Evolutionary conservation across 2,888 invertebrate species (phyloP).

Genomic region (Diloba caeruleocephala): DNA sequence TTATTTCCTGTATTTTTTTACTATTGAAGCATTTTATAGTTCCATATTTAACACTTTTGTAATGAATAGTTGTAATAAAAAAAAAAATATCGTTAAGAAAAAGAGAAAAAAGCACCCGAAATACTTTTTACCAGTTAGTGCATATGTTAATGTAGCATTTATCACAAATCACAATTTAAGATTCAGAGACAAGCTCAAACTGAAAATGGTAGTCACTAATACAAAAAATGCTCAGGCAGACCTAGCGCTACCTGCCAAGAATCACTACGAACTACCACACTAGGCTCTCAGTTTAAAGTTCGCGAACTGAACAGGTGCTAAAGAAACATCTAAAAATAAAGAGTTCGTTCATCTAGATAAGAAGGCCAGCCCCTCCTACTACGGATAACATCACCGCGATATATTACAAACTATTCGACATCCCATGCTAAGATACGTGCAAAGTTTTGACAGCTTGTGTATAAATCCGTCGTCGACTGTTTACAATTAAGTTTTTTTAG

Average conservation of each 20-base stretch:
- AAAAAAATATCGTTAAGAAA: too few relatives aligned
- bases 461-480: slow-evolving; percentile 82
- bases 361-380: slow-evolving; percentile 62
- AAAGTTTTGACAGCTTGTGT: slow-evolving; percentile 65
- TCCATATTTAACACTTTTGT: too few relatives aligned
- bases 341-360: slow-evolving; percentile 79
- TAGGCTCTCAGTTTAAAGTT: slow-evolving; percentile 60
- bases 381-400: slow-evolving; percentile 37
- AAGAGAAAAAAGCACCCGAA: neutral
- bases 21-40: too few relatives aligned
- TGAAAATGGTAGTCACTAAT: neutral
- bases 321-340: slow-evolving; percentile 80
- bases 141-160: neutral
- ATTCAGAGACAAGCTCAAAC: neutral
- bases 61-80: too few relatives aligned
- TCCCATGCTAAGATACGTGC: slow-evolving; percentile 32
- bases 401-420: slow-evolving; percentile 39
- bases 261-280: slow-evolving; percentile 26
- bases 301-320: slow-evolving; percentile 76
- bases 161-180: neutral
- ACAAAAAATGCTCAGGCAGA: neutral
- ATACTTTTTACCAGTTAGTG: too few relatives aligned
- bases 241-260: slow-evolving; percentile 5
- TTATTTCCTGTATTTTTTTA: too few relatives aligned
- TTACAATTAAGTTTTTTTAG: slow-evolving; percentile 74